Conservation (phyloP, 2,888 invertebrate species). For the Rugalucina vietnamica region DNA sequence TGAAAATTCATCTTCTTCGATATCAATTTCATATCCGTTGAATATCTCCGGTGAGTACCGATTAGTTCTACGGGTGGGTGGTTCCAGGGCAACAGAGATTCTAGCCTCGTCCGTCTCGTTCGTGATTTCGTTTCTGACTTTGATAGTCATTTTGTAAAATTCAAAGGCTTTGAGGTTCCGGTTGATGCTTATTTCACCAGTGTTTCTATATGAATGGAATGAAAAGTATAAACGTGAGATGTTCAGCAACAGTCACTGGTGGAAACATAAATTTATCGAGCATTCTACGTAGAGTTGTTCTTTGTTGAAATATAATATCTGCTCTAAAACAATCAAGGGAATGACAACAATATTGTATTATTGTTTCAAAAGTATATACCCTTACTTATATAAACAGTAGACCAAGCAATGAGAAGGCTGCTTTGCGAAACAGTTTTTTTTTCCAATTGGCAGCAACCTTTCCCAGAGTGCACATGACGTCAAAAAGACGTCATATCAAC, state of each 20-base stretch:
- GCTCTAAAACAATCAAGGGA: too few species aligned
- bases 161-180: slow-evolving; percentile 2
- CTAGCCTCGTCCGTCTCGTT: slow-evolving; percentile 23
- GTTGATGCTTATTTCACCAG: slow-evolving; percentile 32
- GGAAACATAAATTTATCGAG: too few species aligned
- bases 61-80: neutral
- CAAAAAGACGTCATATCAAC: too few species aligned
- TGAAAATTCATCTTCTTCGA: neutral
- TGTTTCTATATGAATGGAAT: slow-evolving; percentile 15
- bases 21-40: slow-evolving; percentile 25
- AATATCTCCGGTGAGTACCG: slow-evolving; percentile 2
- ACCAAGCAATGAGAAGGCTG: too few species aligned
- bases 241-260: neutral
- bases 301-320: too few species aligned
- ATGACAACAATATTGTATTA: too few species aligned
- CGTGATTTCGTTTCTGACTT: slow-evolving; percentile 22
- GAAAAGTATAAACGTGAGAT: neutral
- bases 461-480: too few species aligned
- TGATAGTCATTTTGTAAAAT: slow-evolving; percentile 37
- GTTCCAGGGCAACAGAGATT: slow-evolving; percentile 27
- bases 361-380: too few species aligned
- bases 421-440: too few species aligned
- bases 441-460: too few species aligned
- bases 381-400: too few species aligned
- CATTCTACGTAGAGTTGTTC: too few species aligned